Percentiles rank a stretch among this genome's conserved stretches.
phyloP scores from a whole-genome alignment of 2,888 invertebrate species.

The Chrysotoxum bicinctum region DNA sequence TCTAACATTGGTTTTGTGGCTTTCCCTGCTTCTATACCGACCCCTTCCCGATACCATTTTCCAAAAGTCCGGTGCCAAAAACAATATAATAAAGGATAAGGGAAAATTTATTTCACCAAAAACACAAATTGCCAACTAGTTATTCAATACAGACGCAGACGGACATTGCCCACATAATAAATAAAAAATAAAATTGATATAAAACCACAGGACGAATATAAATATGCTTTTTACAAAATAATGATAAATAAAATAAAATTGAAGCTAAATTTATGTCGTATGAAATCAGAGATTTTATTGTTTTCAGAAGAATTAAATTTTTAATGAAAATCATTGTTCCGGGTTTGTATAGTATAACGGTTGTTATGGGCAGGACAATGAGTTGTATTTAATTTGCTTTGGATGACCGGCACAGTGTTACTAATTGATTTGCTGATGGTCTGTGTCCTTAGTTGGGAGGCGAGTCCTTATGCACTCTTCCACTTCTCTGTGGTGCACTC shows the following conservation, averaged over 20 bases:
- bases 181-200: neutral
- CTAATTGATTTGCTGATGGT: conserved; percentile 53
- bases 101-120: conserved; percentile 49
- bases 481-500: neutral
- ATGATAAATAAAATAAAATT: conserved; percentile 11
- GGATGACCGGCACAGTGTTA: conserved; percentile 44
- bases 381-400: conserved; percentile 33
- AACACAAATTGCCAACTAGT: conserved; percentile 41
- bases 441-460: neutral
- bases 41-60: neutral
- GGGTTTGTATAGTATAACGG: neutral
- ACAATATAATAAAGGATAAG: conserved; percentile 7
- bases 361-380: conserved; percentile 7
- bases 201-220: conserved; percentile 25
- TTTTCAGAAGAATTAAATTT: conserved; percentile 37
- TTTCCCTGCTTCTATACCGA: neutral
- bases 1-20: conserved; percentile 25
- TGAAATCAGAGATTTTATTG: conserved; percentile 53
- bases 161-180: conserved; percentile 4
- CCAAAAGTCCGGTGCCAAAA: neutral
- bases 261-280: conserved; percentile 34
- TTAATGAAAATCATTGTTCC: conserved; percentile 48
- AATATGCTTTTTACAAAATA: conserved; percentile 17
- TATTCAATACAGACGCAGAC: conserved; percentile 10
- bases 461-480: neutral